phyloP scores from a whole-genome alignment of 2,888 invertebrate species.

The Neoaliturus tenellus region DNA sequence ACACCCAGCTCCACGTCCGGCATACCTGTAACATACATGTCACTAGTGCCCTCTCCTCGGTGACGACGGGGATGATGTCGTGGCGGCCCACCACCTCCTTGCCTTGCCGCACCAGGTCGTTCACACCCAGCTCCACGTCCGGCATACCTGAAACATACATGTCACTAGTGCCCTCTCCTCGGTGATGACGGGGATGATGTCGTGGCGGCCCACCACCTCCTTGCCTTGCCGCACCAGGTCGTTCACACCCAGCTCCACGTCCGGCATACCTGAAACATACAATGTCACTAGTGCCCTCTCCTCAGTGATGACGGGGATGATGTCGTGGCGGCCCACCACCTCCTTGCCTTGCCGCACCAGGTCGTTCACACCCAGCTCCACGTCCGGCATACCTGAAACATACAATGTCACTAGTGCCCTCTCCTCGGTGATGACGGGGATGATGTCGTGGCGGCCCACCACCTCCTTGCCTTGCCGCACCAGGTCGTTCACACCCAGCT shows the following conservation, averaged over 20 bases:
- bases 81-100: constrained; percentile 99
- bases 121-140: constrained; percentile 96
- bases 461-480: too few species aligned
- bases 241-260: constrained; percentile 97
- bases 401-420: too few species aligned
- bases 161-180: too few species aligned
- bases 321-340: constrained; percentile 99
- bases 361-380: constrained; percentile 98
- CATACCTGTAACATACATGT: constrained; percentile 90
- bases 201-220: constrained; percentile 99
- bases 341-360: constrained; percentile 98
- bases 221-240: constrained; percentile 98
- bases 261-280: constrained; percentile 94
- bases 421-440: too few species aligned
- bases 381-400: constrained; percentile 93
- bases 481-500: too few species aligned
- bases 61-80: constrained; percentile 98
- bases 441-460: too few species aligned
- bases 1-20: constrained; percentile 98
- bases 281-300: too few species aligned
- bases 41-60: constrained; percentile 99
- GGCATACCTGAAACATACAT: constrained; percentile 95
- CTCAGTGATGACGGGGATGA: constrained; percentile 98
- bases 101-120: constrained; percentile 98
- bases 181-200: constrained; percentile 98